Evolutionary conservation across 2,888 invertebrate genomes (phyloP).

Genomic region (Metacarcinus magister): DNA sequence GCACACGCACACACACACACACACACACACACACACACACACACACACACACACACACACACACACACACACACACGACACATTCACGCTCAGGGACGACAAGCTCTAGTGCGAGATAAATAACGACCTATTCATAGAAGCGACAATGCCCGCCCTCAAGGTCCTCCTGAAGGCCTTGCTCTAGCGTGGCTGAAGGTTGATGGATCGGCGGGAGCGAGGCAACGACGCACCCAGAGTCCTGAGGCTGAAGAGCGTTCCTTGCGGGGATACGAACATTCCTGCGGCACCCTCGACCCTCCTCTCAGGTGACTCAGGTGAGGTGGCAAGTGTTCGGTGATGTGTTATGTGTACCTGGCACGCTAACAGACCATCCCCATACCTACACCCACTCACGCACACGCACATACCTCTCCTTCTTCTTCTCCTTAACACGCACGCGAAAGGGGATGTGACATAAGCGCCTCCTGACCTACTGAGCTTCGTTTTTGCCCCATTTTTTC

Average conservation of each 20-base stretch:
- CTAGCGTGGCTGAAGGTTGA: slow-evolving; percentile 21
- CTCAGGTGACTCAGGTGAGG: not conserved
- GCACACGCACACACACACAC: slow-evolving; percentile 18
- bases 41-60: slow-evolving; percentile 43
- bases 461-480: slow-evolving; percentile 8
- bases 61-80: slow-evolving; percentile 12
- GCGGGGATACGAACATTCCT: not conserved
- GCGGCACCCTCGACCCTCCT: not conserved
- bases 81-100: not conserved
- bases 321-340: not conserved
- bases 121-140: slow-evolving; percentile 7
- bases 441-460: not conserved
- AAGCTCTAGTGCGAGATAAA: not conserved
- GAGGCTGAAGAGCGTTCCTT: not conserved
- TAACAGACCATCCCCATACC: not conserved
- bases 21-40: slow-evolving; percentile 43
- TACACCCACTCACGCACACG: slow-evolving; percentile 26
- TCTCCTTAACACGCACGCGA: not conserved
- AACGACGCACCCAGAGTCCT: not conserved
- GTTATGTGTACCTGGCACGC: not conserved
- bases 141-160: slow-evolving; percentile 2
- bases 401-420: not conserved
- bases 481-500: not conserved
- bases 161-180: slow-evolving; percentile 3
- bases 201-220: not conserved